phyloP scores from a whole-genome alignment of 2,888 invertebrate species.

The Pachydiplax longipennis region DNA sequence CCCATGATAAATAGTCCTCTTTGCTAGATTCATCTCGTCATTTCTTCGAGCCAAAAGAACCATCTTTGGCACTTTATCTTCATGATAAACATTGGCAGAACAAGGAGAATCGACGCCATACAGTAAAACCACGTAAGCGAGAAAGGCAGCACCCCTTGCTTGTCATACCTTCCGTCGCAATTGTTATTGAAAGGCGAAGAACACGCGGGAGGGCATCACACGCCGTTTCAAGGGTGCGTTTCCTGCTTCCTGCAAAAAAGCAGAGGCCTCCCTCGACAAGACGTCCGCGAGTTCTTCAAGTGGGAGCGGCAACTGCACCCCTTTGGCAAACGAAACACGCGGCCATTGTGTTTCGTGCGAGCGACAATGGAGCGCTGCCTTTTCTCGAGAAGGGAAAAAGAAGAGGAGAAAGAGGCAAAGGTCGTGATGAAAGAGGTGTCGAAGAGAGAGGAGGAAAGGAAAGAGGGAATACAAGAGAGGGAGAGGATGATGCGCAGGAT shows the following conservation, averaged over 20 bases:
- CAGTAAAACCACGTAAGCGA: neutral
- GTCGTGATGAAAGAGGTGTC: neutral
- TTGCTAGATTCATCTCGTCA: too few species aligned
- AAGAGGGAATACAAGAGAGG: neutral
- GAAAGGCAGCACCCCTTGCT: neutral
- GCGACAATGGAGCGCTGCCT: neutral
- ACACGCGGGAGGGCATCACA: neutral
- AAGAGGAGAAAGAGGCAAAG: neutral
- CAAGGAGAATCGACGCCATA: too few species aligned
- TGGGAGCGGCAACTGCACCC: neutral
- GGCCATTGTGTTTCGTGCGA: neutral
- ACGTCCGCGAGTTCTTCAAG: neutral
- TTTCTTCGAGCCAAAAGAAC: too few species aligned
- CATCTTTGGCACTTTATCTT: too few species aligned
- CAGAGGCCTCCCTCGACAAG: neutral
- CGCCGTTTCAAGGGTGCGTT: neutral
- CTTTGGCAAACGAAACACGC: neutral
- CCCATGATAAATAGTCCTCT: too few species aligned
- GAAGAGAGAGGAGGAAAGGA: neutral
- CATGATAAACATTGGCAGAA: too few species aligned
- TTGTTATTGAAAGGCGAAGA: neutral
- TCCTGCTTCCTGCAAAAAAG: neutral
- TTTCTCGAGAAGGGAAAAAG: neutral
- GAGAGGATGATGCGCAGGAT: neutral
- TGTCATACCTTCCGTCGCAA: neutral